Base-by-base conservation (phyloP, 2,797 vertebrate species). In the Myotis planiceps region DNA sequence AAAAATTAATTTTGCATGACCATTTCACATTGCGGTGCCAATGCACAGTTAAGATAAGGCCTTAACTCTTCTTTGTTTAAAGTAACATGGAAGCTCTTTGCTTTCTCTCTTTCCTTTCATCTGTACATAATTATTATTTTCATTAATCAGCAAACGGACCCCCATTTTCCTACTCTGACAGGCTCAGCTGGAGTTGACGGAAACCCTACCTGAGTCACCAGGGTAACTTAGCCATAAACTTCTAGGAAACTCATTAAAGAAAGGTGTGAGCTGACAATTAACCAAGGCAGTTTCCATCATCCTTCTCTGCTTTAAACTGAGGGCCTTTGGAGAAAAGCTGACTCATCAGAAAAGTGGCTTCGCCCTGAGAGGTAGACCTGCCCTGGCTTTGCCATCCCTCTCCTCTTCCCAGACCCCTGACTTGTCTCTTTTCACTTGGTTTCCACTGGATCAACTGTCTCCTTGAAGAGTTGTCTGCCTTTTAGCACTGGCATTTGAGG, bases 1-100 rank as follows among this genome's bases (percentile, higher is more conserved):
- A 99, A 99, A 99, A 99, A 99, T 99, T 98, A 99, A 99, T 99
- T 99, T 99, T 98, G 98, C 98, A 98, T 99, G 99, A 99, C 98
- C 99, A 99, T 99, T 99, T 99, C 98, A 98, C 98, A 99, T 98
- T 98, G 98, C 98, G 47, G 98, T 98, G 98, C 98, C 99, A 98
- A 99, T 98, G 98, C 99, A 98, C 98, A 98, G 98, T 98, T 98
- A 98, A 99, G 99, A 99, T 99, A 99, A 99, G 98, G 97, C 98
- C 98, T 98, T 98, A 98, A 98, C 98, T 98, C 98, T 98, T 98
- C 99, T 99, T 99, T 99, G 98, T 99, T 99, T 99, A 98, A 99
- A 99, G 98, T 97, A 99, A 98, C 97, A 98, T 93, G 95, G 98
- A 98, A 98, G 98, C 98, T 97, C 98, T 95, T 97, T 97, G 97